phyloP scores from a whole-genome alignment of 2,113 vertebrate species.

The Mola mola region DNA sequence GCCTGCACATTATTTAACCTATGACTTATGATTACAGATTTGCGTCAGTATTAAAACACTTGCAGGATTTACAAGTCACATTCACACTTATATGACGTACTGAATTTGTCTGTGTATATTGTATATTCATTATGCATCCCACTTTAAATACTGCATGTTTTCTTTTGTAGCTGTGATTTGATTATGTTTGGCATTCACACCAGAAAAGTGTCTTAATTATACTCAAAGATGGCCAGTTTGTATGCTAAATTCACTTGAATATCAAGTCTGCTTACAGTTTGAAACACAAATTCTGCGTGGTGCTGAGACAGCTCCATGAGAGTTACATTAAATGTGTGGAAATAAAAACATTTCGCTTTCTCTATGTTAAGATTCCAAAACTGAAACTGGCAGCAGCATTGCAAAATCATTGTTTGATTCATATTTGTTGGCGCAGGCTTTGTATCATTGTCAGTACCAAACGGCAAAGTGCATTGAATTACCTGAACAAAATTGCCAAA shows the following conservation, averaged over 20 bases:
- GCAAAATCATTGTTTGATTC: slow-evolving; percentile 4
- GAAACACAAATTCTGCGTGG: neutral
- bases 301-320: neutral
- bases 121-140: slow-evolving; percentile 1
- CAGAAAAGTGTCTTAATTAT: neutral
- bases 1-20: slow-evolving; percentile 11
- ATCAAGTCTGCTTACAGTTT: neutral
- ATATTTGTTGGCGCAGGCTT: neutral
- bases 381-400: slow-evolving; percentile 4
- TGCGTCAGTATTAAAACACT: slow-evolving; percentile 10
- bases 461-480: slow-evolving; percentile 2
- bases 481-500: neutral
- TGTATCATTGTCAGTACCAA: slow-evolving; percentile 12
- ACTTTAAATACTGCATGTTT: slow-evolving; percentile 1
- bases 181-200: neutral
- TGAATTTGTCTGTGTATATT: neutral
- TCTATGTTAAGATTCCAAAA: slow-evolving; percentile 17
- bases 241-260: neutral
- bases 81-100: neutral
- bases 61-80: too few relatives aligned
- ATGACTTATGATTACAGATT: slow-evolving; percentile 3
- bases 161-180: neutral
- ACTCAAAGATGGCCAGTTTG: neutral
- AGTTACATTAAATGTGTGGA: slow-evolving; percentile 2
- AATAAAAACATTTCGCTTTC: neutral